Conservation (phyloP, 2,113 vertebrate genomes). For the Megatriorchis doriae region DNA sequence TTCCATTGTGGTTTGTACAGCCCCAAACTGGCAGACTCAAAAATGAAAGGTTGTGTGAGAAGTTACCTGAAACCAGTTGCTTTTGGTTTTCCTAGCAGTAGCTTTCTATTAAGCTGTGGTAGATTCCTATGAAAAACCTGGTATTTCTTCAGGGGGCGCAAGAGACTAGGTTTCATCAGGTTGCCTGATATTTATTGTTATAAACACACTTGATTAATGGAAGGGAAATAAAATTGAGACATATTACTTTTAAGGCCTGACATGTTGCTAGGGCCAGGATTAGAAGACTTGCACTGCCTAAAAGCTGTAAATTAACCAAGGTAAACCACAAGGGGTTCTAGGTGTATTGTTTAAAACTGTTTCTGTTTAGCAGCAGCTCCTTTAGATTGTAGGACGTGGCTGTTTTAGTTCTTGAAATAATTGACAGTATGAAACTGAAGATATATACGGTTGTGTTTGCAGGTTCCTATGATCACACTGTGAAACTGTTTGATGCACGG, state of each 20-base stretch:
- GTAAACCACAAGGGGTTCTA: neutral
- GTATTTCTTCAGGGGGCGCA: neutral
- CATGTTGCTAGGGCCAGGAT: neutral
- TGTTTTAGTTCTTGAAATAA: neutral
- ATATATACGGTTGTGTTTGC: neutral
- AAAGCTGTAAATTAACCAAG: neutral
- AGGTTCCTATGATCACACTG: constrained; percentile 96
- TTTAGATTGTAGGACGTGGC: neutral
- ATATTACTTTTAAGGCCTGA: neutral
- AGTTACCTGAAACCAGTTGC: neutral
- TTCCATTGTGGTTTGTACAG: neutral
- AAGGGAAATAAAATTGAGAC: neutral
- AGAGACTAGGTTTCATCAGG: neutral
- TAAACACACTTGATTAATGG: neutral
- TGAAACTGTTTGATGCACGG: constrained; percentile 91
- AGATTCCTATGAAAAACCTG: neutral
- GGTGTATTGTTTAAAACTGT: neutral
- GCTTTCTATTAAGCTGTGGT: neutral
- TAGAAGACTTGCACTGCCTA: neutral
- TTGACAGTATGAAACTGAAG: neutral
- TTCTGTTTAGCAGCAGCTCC: neutral
- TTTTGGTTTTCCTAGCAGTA: neutral
- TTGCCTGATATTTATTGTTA: neutral
- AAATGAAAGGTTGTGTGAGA: neutral
- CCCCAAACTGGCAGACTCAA: neutral